A percentile compares a stretch with the other conserved stretches of the same genome.
phyloP scores from a whole-genome alignment of 1,140 invertebrate genomes.

The Rhizoglyphus robini region DNA sequence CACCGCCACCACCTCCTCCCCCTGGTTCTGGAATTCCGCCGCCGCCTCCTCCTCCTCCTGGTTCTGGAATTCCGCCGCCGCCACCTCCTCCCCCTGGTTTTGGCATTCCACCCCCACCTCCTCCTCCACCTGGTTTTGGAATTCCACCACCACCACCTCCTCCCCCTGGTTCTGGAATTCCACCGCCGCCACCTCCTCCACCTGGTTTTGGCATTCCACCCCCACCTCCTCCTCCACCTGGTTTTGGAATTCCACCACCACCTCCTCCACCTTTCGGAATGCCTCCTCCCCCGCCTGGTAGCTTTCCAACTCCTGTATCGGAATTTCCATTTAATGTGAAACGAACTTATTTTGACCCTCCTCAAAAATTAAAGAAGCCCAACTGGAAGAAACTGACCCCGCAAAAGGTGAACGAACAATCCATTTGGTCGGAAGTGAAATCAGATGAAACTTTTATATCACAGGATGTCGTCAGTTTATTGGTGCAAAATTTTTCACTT shows the following conservation, averaged over 20 bases:
- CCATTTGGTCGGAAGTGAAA: constrained; percentile 85
- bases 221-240: constrained; percentile 38
- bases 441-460: constrained; percentile 68
- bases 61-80: constrained; percentile 30
- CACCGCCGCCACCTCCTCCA: constrained; percentile 33
- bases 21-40: constrained; percentile 23
- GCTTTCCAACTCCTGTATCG: not conserved
- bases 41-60: constrained; percentile 26
- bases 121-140: constrained; percentile 27
- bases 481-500: constrained; percentile 73
- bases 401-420: constrained; percentile 76
- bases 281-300: constrained; percentile 28
- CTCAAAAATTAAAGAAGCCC: constrained; percentile 58
- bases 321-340: constrained; percentile 68
- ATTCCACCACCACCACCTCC: constrained; percentile 32
- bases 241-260: constrained; percentile 31
- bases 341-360: constrained; percentile 70
- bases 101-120: constrained; percentile 14
- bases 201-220: not conserved
- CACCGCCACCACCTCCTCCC: constrained; percentile 29
- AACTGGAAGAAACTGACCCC: constrained; percentile 54
- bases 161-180: not conserved
- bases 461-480: constrained; percentile 60
- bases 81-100: constrained; percentile 29
- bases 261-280: constrained; percentile 36